These are phyloP conservation scores for Magallana nippona DNA, from an alignment of 2,888 invertebrate genomes.

Conservation along the genomic window DNA sequence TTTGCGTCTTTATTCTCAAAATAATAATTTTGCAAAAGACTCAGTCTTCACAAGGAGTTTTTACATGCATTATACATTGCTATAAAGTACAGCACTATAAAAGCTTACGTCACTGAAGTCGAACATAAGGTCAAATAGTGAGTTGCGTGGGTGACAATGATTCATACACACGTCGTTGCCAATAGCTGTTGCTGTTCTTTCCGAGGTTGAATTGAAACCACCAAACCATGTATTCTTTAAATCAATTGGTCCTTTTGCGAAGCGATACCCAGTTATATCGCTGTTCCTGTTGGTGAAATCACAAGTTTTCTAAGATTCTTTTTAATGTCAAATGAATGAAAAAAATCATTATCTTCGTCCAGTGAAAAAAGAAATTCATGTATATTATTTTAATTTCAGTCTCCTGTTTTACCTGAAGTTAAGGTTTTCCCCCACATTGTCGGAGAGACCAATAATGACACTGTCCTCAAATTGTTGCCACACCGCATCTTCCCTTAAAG, in stretches of 20 bases:
- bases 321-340: background rate
- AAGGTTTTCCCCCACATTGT: constrained; percentile 9
- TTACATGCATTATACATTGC: background rate
- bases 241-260: background rate
- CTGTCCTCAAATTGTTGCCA: constrained; percentile 14
- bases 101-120: constrained; percentile 8
- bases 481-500: background rate
- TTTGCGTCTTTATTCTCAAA: too few species aligned
- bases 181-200: background rate
- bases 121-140: background rate
- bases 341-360: background rate
- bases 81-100: background rate
- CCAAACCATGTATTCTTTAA: constrained; percentile 18
- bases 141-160: background rate
- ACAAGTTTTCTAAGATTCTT: too few species aligned
- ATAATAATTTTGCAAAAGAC: background rate
- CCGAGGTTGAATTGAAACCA: background rate
- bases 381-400: background rate
- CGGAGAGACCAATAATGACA: constrained; percentile 4
- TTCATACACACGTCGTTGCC: background rate
- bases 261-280: background rate
- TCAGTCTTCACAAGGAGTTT: background rate
- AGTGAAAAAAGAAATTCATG: background rate
- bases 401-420: background rate
- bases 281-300: background rate